phyloP scores from a whole-genome alignment of 1,140 invertebrate genomes.

The Heliconius eleuchia region DNA sequence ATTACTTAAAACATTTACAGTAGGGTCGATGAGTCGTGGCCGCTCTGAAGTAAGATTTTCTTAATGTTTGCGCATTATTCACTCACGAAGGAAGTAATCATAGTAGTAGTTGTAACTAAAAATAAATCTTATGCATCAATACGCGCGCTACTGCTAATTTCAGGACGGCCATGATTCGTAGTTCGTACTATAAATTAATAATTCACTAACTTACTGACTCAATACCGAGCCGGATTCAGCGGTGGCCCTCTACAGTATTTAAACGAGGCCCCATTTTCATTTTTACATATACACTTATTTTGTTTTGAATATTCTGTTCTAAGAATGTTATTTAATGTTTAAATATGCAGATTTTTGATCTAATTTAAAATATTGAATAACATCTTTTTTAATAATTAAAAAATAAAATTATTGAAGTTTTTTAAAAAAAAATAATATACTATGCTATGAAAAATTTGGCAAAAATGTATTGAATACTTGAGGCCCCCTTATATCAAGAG shows the following conservation, averaged over 20 bases:
- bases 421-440: not conserved
- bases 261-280: not conserved
- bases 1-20: slow-evolving; percentile 7
- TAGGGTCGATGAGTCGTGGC: too few species aligned
- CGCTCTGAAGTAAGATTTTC: too few species aligned
- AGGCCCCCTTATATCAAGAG: not conserved
- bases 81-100: too few species aligned
- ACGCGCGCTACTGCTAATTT: too few species aligned
- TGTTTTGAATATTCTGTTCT: too few species aligned
- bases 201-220: slow-evolving; percentile 6
- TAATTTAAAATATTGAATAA: not conserved
- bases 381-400: not conserved
- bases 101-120: too few species aligned
- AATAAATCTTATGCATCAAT: too few species aligned
- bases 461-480: not conserved
- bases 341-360: too few species aligned
- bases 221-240: slow-evolving; percentile 1
- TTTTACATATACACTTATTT: too few species aligned
- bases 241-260: not conserved
- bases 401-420: not conserved
- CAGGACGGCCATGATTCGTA: too few species aligned
- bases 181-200: not conserved
- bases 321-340: too few species aligned
- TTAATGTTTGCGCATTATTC: too few species aligned
- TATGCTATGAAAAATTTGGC: not conserved